These are phyloP conservation scores for Epinephelus fuscoguttatus DNA, from an alignment of 2,113 vertebrate species.

Conservation along the genomic window DNA sequence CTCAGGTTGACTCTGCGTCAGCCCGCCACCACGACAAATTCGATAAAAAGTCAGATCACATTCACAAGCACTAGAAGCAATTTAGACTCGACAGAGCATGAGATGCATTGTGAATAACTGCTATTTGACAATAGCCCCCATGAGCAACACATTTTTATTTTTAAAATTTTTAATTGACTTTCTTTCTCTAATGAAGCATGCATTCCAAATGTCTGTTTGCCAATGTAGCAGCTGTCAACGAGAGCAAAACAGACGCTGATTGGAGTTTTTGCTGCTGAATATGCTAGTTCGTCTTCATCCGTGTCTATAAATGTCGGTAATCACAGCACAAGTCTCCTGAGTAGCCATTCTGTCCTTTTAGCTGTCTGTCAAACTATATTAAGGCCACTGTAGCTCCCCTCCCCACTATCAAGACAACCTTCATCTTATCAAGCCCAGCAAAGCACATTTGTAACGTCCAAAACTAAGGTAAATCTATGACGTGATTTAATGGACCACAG, in stretches of 20 bases:
- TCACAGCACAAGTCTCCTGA: slow-evolving; percentile 70
- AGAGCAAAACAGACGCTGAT: slow-evolving; percentile 21
- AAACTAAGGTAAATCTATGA: not conserved
- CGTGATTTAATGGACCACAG: slow-evolving; percentile 3
- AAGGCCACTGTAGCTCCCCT: slow-evolving; percentile 60
- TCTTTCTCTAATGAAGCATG: slow-evolving; percentile 35
- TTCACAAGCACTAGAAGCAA: slow-evolving; percentile 29
- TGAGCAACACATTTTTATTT: slow-evolving; percentile 1
- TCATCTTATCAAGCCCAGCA: slow-evolving; percentile 51
- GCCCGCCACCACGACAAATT: slow-evolving; percentile 15
- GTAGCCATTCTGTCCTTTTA: slow-evolving; percentile 50
- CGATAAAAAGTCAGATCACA: slow-evolving; percentile 8
- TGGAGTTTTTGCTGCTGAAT: slow-evolving; percentile 27
- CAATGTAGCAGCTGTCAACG: slow-evolving; percentile 55
- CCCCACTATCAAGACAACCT: slow-evolving; percentile 50
- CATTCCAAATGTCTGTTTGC: slow-evolving; percentile 48
- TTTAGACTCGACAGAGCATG: slow-evolving; percentile 48
- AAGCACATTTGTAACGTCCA: slow-evolving; percentile 42
- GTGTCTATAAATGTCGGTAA: slow-evolving; percentile 43
- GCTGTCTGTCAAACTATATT: slow-evolving; percentile 37
- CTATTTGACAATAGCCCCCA: slow-evolving; percentile 31
- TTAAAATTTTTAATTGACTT: not conserved
- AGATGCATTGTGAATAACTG: slow-evolving; percentile 49
- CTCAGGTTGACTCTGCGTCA: not conserved
- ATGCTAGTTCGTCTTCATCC: slow-evolving; percentile 45